Percentiles rank a stretch among this genome's conserved stretches.
Conservation (phyloP, 1,140 invertebrate species). For the Augochlora pura region DNA sequence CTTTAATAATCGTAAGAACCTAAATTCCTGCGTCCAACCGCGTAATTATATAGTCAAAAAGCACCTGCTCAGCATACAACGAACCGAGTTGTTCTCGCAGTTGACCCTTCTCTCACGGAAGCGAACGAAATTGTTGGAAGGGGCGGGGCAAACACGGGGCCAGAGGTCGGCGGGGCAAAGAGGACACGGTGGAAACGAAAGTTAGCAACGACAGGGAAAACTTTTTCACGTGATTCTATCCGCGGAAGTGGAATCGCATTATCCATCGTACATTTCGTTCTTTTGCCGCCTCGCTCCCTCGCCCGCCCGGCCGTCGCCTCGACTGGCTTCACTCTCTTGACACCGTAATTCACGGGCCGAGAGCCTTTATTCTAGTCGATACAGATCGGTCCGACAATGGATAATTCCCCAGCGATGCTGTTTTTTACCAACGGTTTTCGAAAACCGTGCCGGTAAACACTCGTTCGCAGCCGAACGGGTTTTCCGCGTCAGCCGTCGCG, state of each 20-base stretch:
- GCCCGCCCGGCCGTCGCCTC: neutral
- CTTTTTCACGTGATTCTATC: slow-evolving; percentile 58
- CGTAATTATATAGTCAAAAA: slow-evolving; percentile 14
- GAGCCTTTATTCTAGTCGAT: slow-evolving; percentile 39
- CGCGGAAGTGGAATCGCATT: slow-evolving; percentile 59
- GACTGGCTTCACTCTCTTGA: slow-evolving; percentile 8
- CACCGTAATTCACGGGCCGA: slow-evolving; percentile 46
- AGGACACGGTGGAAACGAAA: slow-evolving; percentile 40
- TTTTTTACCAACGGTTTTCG: slow-evolving; percentile 50
- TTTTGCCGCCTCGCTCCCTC: slow-evolving; percentile 1
- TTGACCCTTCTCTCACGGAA: slow-evolving; percentile 41
- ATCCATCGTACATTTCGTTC: slow-evolving; percentile 56
- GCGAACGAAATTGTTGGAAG: neutral
- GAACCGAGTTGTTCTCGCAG: slow-evolving; percentile 28
- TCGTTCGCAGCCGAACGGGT: slow-evolving; percentile 24
- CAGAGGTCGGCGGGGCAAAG: neutral
- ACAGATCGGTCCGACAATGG: slow-evolving; percentile 40
- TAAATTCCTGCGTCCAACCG: neutral
- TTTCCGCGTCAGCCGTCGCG: slow-evolving; percentile 8
- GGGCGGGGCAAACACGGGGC: neutral
- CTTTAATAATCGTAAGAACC: neutral
- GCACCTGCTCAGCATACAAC: slow-evolving; percentile 18
- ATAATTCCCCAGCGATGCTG: slow-evolving; percentile 45
- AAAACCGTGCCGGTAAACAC: slow-evolving; percentile 17
- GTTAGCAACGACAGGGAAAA: slow-evolving; percentile 46